These are phyloP conservation scores for Linurgus olivaceus DNA, from an alignment of 2,797 vertebrate species.

Conservation along the genomic window DNA sequence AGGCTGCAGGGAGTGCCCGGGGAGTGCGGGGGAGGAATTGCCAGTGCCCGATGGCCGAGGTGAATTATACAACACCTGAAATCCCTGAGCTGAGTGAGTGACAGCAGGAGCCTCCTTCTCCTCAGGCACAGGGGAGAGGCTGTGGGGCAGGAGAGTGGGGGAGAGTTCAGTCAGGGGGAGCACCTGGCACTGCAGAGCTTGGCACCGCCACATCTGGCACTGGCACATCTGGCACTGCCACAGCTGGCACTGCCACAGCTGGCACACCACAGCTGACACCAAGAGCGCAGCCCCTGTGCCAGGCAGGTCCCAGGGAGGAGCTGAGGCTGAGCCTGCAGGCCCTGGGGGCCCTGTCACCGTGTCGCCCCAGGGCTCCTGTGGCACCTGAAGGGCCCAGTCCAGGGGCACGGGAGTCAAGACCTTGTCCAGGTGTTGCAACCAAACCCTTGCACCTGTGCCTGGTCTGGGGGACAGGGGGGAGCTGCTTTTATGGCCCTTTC, in stretches of 20 bases:
- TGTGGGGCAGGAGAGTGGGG: neutral
- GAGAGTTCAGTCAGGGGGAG: neutral
- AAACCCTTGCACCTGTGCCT: conserved; percentile 37
- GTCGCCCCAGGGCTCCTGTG: neutral
- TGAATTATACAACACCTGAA: neutral
- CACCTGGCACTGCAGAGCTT: neutral
- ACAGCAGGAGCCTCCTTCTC: neutral
- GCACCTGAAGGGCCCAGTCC: neutral
- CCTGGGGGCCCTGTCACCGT: fast-evolving
- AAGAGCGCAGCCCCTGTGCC: fast-evolving
- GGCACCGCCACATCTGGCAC: neutral
- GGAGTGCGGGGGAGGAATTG: fast-evolving
- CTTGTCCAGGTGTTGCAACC: conserved; percentile 26
- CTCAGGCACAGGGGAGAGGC: neutral
- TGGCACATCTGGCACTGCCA: neutral
- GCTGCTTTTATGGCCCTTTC: neutral
- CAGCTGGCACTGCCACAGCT: neutral
- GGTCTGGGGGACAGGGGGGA: neutral
- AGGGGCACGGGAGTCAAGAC: neutral
- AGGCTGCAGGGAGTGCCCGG: neutral
- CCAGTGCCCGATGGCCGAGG: neutral
- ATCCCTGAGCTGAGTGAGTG: neutral
- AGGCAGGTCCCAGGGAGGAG: neutral
- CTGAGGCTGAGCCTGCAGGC: neutral
- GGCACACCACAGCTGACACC: neutral